Conservation (phyloP, 2,797 vertebrate genomes). For the Basileuterus tristriatus region DNA sequence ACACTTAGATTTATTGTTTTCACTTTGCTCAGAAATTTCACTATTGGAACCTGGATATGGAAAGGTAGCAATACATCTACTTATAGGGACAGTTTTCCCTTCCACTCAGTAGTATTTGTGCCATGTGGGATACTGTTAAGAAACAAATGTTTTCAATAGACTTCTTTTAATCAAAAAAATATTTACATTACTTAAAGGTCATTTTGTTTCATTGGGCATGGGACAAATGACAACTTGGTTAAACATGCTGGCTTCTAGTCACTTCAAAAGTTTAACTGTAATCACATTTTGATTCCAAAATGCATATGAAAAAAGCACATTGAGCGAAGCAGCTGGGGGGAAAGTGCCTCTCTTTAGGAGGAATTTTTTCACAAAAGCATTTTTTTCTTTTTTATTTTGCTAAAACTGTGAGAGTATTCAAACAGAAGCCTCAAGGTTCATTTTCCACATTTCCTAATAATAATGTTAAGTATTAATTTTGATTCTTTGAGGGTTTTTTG, state of each 20-base stretch:
- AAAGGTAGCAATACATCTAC: slow-evolving; percentile 15
- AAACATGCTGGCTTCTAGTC: slow-evolving; percentile 22
- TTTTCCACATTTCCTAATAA: slow-evolving; percentile 69
- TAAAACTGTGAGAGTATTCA: slow-evolving; percentile 46
- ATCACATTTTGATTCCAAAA: slow-evolving; percentile 57
- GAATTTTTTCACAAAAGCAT: slow-evolving; percentile 53
- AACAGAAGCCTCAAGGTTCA: slow-evolving; percentile 43
- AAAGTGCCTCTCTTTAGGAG: slow-evolving; percentile 42
- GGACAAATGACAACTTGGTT: slow-evolving; percentile 43
- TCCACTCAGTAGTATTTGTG: not conserved
- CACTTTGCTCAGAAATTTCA: slow-evolving; percentile 1
- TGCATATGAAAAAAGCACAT: slow-evolving; percentile 48
- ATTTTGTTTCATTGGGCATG: slow-evolving; percentile 48
- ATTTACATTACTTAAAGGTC: slow-evolving; percentile 13
- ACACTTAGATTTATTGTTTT: not conserved
- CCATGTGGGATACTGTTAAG: not conserved
- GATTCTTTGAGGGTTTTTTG: slow-evolving; percentile 29
- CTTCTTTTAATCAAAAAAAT: slow-evolving; percentile 27
- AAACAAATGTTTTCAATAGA: slow-evolving; percentile 13
- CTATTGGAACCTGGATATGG: not conserved
- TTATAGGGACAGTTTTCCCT: not conserved
- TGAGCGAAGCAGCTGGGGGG: not conserved
- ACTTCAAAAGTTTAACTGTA: slow-evolving; percentile 20
- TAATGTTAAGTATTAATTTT: slow-evolving; percentile 41
- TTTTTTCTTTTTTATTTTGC: slow-evolving; percentile 26